Evolutionary conservation across 2,797 vertebrate genomes (phyloP), one percentile per base, ranked within the genome.

Genomic region (Mareca strepera): DNA sequence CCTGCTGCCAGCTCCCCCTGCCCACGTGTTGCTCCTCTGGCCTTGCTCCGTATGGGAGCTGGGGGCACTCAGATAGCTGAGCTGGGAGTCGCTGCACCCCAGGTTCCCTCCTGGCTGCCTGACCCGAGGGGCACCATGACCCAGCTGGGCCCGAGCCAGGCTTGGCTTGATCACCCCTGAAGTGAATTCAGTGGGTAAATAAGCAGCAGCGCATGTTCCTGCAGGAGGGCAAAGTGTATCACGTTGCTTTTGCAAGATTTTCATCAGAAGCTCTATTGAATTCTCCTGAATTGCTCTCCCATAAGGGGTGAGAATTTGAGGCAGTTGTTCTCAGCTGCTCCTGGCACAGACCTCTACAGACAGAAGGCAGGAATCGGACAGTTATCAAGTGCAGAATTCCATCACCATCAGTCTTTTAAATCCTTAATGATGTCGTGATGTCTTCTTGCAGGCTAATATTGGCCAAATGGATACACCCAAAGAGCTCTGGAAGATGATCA

Each of bases 401-500:
- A 35, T 4, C 39, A 7, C 44, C 66, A 35, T 4, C 39, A 7
- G 53, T 17, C 17, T 25, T 46, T 31, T 28, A 29, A 22, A n/a
- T n/a, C 14, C 63, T 10, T 26, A 5, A 7, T 20, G 37, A 20
- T 5, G 15, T 2, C 14, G 1, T 1, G 8, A 0, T 93, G 33
- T 89, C 44, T 55, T 81, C 21, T 88, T 72, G 2, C 97, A 99
- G 99, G 99, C 99, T 94, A 99, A 99, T 82, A 99, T 99, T 86
- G 99, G 99, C 93, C 99, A 99, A 82, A 99, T 99, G 99, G 99
- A 99, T 93, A 98, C 99, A 25, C 95, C 98, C 94, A 99, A 98
- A 97, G 99, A 99, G 97, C 99, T 99, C 98, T 99, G 99, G 99
- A 98, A 97, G 97, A 99, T 99, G 99, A 98, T 99, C 86, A 99